Conservation (phyloP, 2,888 invertebrate genomes). For the Rhogogaster chlorosoma region DNA sequence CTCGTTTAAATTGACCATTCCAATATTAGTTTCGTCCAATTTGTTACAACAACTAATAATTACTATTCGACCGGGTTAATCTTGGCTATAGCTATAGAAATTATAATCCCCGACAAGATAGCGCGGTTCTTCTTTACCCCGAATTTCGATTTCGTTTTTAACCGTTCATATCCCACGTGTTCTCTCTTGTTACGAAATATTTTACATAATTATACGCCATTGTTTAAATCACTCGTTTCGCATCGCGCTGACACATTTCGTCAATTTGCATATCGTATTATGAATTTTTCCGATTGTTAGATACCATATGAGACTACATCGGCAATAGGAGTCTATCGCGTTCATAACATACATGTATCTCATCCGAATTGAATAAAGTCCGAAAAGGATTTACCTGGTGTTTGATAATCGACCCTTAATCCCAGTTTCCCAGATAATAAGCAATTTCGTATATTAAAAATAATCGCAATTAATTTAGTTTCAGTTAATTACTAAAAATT, state of each 20-base stretch:
- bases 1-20: neutral
- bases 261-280: conserved; percentile 23
- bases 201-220: conserved; percentile 30
- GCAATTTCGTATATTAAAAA: neutral
- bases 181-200: conserved; percentile 17
- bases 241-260: neutral
- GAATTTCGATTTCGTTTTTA: neutral
- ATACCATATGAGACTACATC: neutral
- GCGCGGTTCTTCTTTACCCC: neutral
- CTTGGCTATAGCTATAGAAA: neutral
- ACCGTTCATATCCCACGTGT: neutral
- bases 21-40: neutral
- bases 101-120: neutral
- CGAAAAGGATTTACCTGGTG: neutral
- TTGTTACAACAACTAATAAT: neutral
- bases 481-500: neutral
- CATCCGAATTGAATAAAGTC: neutral
- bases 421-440: neutral
- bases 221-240: conserved; percentile 18
- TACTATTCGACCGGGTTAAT: neutral
- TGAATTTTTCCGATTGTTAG: neutral
- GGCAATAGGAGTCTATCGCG: neutral
- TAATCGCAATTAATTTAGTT: neutral
- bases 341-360: neutral
- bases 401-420: neutral